Evolutionary conservation across 2,113 vertebrate genomes (phyloP).

Genomic region (Numenius arquata): DNA sequence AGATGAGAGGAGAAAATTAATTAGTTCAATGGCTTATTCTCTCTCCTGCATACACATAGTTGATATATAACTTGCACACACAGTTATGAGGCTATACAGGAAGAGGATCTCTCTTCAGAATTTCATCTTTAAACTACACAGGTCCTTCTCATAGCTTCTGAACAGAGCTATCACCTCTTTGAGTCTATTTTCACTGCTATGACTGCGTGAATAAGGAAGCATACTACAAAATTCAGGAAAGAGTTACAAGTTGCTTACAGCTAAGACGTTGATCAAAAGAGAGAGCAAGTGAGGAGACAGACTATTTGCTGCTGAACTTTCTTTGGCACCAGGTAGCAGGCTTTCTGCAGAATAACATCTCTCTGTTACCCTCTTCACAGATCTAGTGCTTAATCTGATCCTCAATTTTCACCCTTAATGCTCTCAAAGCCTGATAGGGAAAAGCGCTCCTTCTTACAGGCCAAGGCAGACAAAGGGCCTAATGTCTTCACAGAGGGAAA

Average conservation of each 20-base stretch:
- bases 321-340: neutral
- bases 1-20: conserved; percentile 21
- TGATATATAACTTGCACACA: neutral
- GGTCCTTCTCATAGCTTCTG: neutral
- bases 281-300: neutral
- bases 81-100: neutral
- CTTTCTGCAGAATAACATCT: neutral
- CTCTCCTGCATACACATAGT: neutral
- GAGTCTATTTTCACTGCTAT: neutral
- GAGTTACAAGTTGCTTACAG: neutral
- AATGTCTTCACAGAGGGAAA: neutral
- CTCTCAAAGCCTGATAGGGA: neutral
- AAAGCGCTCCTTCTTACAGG: neutral
- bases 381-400: neutral
- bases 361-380: neutral
- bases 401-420: rapidly evolving
- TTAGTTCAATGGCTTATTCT: neutral
- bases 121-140: neutral
- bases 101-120: neutral
- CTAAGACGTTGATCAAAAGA: neutral
- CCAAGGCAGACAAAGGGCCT: neutral
- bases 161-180: neutral
- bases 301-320: neutral
- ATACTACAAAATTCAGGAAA: neutral
- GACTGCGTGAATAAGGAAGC: neutral